Evolutionary conservation across 2,888 invertebrate species (phyloP), one percentile per base, ranked within the genome.

Genomic region (Plagiodera versicolora): DNA sequence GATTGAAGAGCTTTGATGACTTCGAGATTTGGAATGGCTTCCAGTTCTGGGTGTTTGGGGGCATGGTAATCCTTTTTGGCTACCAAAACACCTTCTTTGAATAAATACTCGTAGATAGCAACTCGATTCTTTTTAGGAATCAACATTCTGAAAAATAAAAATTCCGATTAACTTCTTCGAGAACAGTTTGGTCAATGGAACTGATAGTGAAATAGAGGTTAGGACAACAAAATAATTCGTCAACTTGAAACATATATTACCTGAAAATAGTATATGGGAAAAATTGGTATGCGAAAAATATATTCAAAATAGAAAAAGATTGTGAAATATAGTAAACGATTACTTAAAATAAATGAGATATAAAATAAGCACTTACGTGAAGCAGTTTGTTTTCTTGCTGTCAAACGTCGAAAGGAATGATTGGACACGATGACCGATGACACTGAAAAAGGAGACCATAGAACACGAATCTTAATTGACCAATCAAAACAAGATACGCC

Each of bases 21-120:
- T 84, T 99, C 94, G 67, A 99, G 88, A 83, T 99, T 99, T 69
- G 97, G 95, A 75, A 99, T 95, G 74, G 84, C 87, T 79, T 95
- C 94, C 74, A 99, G 83, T 80, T 98, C 95, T 5, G 98, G 95
- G 81, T 99, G 99, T 82, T 95, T 95, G n/a, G 96, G 92, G 56
- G 94, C 92, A 85, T 96, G 94, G 82, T 94, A 94, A 83, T 99
- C 98, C 80, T 99, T 98, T 82, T 97, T 97, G 9, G 99, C 99
- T 74, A 99, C 98, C 89, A 98, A 92, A 66, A 99, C 99, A 81
- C 99, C 99, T 84, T 99, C 98, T 81, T 96, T 96, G 82, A 98
- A 98, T 74, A 98, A 89, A 84, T 94, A 94, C 81, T 99, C 98
- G 83, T 95, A 99, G 81, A 99, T 98, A 74, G 93, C 86, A 72